Evolutionary conservation across 2,113 vertebrate genomes (phyloP), one percentile per base, ranked within the genome.

Genomic region (Aramus guarauna): DNA sequence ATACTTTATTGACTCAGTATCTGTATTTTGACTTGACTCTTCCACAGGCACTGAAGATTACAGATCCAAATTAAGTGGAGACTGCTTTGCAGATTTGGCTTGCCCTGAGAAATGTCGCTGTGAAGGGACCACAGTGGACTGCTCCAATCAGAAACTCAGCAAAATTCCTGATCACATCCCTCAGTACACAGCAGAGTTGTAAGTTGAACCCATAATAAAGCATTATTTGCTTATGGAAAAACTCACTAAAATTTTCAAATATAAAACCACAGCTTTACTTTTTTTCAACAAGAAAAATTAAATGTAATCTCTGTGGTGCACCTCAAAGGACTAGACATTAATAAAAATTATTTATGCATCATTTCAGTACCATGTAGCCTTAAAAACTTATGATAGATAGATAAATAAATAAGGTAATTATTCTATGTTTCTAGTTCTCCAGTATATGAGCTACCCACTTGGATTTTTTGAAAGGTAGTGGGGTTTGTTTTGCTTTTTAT

Each of bases 31-130:
- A 79, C 92, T 98, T 98, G 85, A 96, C 96, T 98, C 93, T 96
- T 97, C 97, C 84, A 71, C 96, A 99, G 99, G 99, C 98, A 99
- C 99, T 11, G 99, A 99, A 98, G 99, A 99, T 98, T 99, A 99
- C 97, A 98, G 99, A 97, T 99, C 99, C 85, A 99, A 99, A 96
- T 98, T 99, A 78, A 99, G 99, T 48, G 99, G 99, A 71, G 99
- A 99, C 98, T 99, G 99, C 98, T 99, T 99, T 96, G 99, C 99
- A 37, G 99, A 99, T 97, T 93, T 99, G 97, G 99, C 99, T 89
- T 99, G 99, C 90, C 99, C 99, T 23, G 99, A 99, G 88, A 99
- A 99, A 96, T 99, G 99, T 81, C 99, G 99, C 71, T 99, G 99
- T 78, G 99, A 99, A 97, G 99, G 99, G 52, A 99, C 99, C 81